Percentiles rank a stretch among this genome's conserved stretches.
These are phyloP conservation scores for Tenualosa thibaudeaui DNA, from an alignment of 2,797 vertebrate genomes.

Conservation along the genomic window DNA sequence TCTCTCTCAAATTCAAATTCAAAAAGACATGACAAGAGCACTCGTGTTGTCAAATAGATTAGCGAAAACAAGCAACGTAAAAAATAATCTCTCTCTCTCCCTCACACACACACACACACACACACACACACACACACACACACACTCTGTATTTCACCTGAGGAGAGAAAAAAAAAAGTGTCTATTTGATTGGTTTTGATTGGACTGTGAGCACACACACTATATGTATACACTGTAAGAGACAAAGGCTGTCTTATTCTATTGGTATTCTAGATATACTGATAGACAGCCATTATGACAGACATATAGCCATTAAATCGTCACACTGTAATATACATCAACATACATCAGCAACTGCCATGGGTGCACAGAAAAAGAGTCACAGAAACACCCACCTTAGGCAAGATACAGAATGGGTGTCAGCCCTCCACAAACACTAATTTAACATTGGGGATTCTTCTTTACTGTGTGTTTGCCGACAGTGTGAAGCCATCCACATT, in stretches of 20 bases:
- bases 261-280: background rate
- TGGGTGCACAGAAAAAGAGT: background rate
- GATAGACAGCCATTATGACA: background rate
- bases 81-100: background rate
- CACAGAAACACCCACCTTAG: background rate
- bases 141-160: background rate
- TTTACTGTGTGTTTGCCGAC: too few species aligned
- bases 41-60: too few species aligned
- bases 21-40: too few species aligned
- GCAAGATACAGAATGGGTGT: background rate
- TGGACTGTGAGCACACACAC: too few species aligned
- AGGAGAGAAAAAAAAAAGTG: too few species aligned
- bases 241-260: background rate
- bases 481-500: background rate
- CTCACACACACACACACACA: background rate
- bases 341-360: background rate
- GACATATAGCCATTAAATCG: background rate
- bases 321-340: background rate
- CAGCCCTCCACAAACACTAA: background rate
- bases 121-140: background rate
- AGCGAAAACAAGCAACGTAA: too few species aligned
- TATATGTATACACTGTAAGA: background rate
- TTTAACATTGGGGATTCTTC: too few species aligned
- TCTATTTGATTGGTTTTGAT: too few species aligned
- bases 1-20: background rate